Evolutionary conservation across 2,113 vertebrate genomes (phyloP).

Genomic region (Pygoscelis antarcticus): DNA sequence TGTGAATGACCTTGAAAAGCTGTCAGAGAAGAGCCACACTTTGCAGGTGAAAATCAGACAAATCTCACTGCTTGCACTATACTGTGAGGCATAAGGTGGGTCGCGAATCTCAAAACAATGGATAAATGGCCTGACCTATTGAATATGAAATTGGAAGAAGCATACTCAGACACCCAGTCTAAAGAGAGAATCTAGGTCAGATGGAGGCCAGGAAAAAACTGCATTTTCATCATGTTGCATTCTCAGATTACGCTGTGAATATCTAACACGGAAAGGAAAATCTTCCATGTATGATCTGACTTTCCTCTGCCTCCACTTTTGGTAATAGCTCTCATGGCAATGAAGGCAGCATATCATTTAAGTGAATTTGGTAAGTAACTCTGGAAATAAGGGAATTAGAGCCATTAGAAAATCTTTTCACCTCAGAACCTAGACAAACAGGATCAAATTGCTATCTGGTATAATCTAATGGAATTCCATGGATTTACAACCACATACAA

Average conservation of each 20-base stretch:
- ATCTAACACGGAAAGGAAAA: not conserved
- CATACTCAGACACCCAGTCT: not conserved
- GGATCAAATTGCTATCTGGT: conserved; percentile 29
- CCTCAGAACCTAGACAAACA: conserved; percentile 12
- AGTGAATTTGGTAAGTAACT: conserved; percentile 1
- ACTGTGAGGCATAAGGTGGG: not conserved
- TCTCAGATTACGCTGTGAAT: not conserved
- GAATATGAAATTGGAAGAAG: not conserved
- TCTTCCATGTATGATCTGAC: not conserved
- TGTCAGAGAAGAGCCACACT: not conserved
- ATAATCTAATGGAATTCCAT: conserved; percentile 33
- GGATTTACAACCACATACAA: conserved; percentile 37
- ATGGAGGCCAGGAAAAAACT: not conserved
- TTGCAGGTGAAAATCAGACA: not conserved
- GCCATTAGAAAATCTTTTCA: conserved; percentile 33
- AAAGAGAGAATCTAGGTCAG: not conserved
- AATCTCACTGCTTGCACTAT: not conserved
- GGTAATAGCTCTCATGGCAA: not conserved
- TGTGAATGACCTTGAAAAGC: not conserved
- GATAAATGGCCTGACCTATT: not conserved
- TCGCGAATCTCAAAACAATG: not conserved
- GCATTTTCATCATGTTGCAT: not conserved
- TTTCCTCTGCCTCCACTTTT: not conserved
- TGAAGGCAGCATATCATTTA: not conserved
- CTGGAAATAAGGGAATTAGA: conserved; percentile 28